Conservation (phyloP, 2,888 invertebrate genomes). For the Lottia scabra region DNA sequence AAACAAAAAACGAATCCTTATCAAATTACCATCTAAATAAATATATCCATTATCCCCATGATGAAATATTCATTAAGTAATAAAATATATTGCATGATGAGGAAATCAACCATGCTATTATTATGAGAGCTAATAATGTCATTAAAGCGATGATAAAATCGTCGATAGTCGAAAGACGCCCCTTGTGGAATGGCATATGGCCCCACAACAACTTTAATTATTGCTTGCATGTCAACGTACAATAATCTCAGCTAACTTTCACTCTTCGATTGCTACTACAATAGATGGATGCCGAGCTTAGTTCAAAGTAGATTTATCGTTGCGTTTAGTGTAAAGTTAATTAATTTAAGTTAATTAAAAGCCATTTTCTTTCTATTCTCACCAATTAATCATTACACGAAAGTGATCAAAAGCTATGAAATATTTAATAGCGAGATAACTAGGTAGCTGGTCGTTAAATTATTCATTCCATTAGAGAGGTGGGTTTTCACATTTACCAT, state of each 20-base stretch:
- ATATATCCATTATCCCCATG: neutral
- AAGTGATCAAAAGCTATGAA: neutral
- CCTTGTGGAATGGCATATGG: slow-evolving; percentile 4
- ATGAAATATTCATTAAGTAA: neutral
- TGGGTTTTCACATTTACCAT: no score
- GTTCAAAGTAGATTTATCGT: neutral
- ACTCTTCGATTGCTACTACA: neutral
- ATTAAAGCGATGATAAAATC: slow-evolving; percentile 3
- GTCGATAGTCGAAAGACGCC: neutral
- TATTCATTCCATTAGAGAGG: no score
- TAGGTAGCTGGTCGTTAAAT: no score
- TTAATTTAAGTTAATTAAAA: slow-evolving; percentile 7
- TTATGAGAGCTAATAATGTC: slow-evolving; percentile 4
- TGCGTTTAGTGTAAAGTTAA: slow-evolving; percentile 2
- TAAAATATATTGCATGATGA: slow-evolving; percentile 7
- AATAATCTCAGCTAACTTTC: neutral
- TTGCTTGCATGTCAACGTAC: neutral
- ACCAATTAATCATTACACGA: neutral
- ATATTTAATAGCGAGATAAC: no score
- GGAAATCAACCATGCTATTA: neutral
- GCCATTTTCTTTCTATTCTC: slow-evolving; percentile 1
- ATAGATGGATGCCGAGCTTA: no score
- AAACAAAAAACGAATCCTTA: neutral
- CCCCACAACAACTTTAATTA: neutral
- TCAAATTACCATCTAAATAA: slow-evolving; percentile 4